phyloP scores from a whole-genome alignment of 1,140 invertebrate genomes.

The Brachionus sp. region DNA sequence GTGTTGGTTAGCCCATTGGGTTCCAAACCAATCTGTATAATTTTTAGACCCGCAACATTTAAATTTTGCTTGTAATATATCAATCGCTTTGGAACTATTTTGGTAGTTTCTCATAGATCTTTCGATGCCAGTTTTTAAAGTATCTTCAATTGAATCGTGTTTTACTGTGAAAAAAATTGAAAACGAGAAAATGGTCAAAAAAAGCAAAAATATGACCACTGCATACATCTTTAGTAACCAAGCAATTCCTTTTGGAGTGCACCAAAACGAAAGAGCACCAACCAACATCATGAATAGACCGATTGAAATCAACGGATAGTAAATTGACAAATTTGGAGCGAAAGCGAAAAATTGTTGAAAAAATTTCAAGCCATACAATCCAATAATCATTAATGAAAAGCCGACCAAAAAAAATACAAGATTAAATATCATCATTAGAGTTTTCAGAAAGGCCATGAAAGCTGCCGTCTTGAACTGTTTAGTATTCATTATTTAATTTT shows the following conservation, averaged over 20 bases:
- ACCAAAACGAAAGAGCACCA: conserved; percentile 13
- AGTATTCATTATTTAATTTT: conserved; percentile 11
- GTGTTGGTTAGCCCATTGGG: conserved; percentile 10
- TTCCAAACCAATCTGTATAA: conserved; percentile 37
- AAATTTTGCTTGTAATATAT: conserved; percentile 17
- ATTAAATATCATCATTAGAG: conserved; percentile 29
- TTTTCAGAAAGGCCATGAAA: conserved; percentile 32
- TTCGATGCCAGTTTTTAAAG: not conserved
- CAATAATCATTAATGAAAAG: not conserved
- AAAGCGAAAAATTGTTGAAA: conserved; percentile 26
- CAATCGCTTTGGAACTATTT: conserved; percentile 19
- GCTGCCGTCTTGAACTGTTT: conserved; percentile 29
- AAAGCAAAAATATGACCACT: conserved; percentile 5
- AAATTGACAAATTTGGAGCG: conserved; percentile 11
- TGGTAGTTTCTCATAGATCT: conserved; percentile 1
- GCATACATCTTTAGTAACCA: conserved; percentile 22
- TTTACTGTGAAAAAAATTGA: conserved; percentile 2
- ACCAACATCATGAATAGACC: conserved; percentile 44
- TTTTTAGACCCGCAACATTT: conserved; percentile 38
- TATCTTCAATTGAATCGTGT: not conserved
- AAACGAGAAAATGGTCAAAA: conserved; percentile 14
- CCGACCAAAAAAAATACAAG: conserved; percentile 31
- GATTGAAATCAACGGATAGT: not conserved
- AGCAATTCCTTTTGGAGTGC: conserved; percentile 26
- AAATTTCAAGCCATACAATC: conserved; percentile 3